Base-by-base conservation (phyloP, 2,888 invertebrate species). In the Campopleginae sp. region DNA sequence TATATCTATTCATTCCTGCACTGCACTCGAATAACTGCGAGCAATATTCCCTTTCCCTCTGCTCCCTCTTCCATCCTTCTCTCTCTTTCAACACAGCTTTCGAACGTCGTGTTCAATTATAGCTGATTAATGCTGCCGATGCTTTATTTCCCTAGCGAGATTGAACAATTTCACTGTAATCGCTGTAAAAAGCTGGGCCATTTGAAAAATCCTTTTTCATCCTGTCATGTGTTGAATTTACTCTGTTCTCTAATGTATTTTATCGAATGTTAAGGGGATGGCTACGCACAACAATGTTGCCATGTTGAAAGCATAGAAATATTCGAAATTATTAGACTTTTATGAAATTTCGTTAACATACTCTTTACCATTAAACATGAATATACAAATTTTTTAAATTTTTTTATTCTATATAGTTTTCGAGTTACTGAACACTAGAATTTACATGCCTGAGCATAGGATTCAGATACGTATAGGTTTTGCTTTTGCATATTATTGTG, bases 31-130 rank as follows among this genome's bases (percentile, higher is more conserved):
- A 86, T 83, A 86, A 83, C 86, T 83, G 68, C 76, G 74, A 77
- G 80, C 83, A 76, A 77, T 80, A 63, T 58, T 81, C 83, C 85
- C 85, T 85, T 82, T 80, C 85, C 86, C 75, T n/a, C n/a, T 84
- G 79, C 63, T 51, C 51, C 27, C 68, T 80, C 75, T 14, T 48
- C 38, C 12, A 63, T 74, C 48, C 58, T 61, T 63, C 82, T 86
- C 58, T 65, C 51, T 66, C 72, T 80, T 80, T 70, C 70, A 68
- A 44, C 65, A 51, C 66, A 83, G 78, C 79, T 83, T 86, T 80
- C 78, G 84, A 86, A 84, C 66, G 79, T 86, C 78, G 68, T 76
- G 80, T 84, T 86, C 86, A 86, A 87, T 86, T 79, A 85, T 84
- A 68, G 63, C 80, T 83, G 86, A 86, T 86, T 83, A 86, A 86